Percentiles rank a stretch among this genome's conserved stretches.
These are phyloP conservation scores for Gallinago solitaria DNA, from an alignment of 2,797 vertebrate genomes.

Conservation along the genomic window DNA sequence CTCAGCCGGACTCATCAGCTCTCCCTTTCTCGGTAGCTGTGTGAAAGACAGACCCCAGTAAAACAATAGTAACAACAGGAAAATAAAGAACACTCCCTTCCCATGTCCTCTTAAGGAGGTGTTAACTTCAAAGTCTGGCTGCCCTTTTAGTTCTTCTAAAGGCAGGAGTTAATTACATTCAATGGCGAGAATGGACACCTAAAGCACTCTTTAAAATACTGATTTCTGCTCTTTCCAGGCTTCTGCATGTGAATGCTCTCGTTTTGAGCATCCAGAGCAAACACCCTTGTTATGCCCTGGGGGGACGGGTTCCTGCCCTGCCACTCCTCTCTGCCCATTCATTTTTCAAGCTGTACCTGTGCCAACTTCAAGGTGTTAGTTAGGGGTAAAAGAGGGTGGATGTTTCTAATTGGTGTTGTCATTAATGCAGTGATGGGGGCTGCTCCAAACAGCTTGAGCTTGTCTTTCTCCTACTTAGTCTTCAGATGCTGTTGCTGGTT, in stretches of 20 bases:
- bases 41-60: slow-evolving; percentile 31
- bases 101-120: slow-evolving; percentile 53
- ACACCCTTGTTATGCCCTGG: background rate
- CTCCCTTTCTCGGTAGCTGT: background rate
- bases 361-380: background rate
- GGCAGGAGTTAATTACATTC: slow-evolving; percentile 11
- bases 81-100: slow-evolving; percentile 67
- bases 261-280: background rate
- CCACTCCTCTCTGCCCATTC: background rate
- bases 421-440: background rate
- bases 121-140: slow-evolving; percentile 55
- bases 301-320: background rate
- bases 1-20: background rate
- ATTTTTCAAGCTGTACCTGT: background rate
- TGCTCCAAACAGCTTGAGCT: background rate
- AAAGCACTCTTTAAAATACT: background rate
- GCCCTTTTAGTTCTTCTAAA: background rate
- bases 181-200: background rate
- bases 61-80: slow-evolving; percentile 62
- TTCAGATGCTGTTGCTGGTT: background rate
- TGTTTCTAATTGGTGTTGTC: background rate
- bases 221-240: background rate
- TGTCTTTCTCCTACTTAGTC: background rate
- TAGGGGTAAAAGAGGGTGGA: background rate
- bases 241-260: background rate